These are phyloP conservation scores for Eupristina koningsbergeri DNA, from an alignment of 1,140 invertebrate species.

Conservation along the genomic window DNA sequence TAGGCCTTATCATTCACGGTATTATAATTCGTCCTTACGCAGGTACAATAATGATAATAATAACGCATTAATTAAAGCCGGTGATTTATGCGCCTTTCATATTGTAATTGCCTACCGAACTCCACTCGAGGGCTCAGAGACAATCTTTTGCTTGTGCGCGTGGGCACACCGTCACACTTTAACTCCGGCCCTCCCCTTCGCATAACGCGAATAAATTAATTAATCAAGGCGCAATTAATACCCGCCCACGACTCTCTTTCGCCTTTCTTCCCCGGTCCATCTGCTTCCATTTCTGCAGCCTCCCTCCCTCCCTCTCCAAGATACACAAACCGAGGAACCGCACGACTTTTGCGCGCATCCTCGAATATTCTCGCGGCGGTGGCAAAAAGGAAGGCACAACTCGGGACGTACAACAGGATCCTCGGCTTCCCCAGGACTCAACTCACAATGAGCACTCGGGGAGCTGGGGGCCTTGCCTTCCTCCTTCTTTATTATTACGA, in stretches of 20 bases:
- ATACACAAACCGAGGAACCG: background rate
- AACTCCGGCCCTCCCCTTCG: conserved; percentile 50
- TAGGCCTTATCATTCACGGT: conserved; percentile 52
- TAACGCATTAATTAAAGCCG: conserved; percentile 71
- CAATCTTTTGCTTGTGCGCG: conserved; percentile 60
- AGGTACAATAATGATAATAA: conserved; percentile 69
- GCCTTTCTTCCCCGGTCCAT: background rate
- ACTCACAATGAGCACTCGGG: background rate
- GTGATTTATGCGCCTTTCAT: conserved; percentile 72
- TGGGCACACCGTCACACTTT: background rate
- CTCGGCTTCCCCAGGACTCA: background rate
- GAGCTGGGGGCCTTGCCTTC: background rate
- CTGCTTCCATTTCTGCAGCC: too few species aligned
- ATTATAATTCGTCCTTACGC: conserved; percentile 59
- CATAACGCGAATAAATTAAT: conserved; percentile 69
- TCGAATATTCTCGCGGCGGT: background rate
- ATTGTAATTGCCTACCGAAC: conserved; percentile 72
- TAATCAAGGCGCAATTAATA: conserved; percentile 68
- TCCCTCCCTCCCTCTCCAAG: background rate
- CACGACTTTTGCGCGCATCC: background rate
- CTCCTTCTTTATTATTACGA: background rate
- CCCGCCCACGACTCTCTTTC: conserved; percentile 42
- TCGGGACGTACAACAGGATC: background rate
- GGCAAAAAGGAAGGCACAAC: conserved; percentile 3
- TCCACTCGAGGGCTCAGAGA: conserved; percentile 62